Evolutionary conservation across 2,797 vertebrate species (phyloP), one percentile per base, ranked within the genome.

Genomic region (Taenioides sp.): DNA sequence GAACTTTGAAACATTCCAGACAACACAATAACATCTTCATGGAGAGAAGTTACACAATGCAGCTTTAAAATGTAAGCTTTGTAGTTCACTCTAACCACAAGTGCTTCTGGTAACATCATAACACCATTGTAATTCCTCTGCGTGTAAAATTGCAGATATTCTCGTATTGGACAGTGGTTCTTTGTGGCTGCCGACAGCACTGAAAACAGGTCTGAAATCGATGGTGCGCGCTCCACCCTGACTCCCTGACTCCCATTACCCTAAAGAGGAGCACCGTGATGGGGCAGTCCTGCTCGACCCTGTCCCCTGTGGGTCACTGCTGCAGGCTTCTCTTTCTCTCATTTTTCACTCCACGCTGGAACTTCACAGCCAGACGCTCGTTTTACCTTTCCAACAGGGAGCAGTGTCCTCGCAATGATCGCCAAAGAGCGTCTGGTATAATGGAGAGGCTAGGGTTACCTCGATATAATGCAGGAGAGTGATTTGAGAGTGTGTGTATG

Each of bases 211-310:
- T 22, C 34, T 63, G 68, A 64, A 84, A 90, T 91, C 82, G 50
- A 88, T 91, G 80, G 69, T 54, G 71, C 71, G 52, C 73, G 52
- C 76, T 71, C 52, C 73, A 84, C 69, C 61, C 76, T 7, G 43
- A 47, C 43, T 47, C 43, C 16, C 43, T 5, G 75, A 77, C 77
- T 89, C 79, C 74, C 71, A 83, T 91, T 89, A 86, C 81, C 72
- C 79, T 79, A 87, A 37, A 86, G 84, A 84, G 69, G 79, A 87
- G 77, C 83, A 67, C 76, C 74, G 89, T 86, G 86, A 78, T 80
- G 72, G 73, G 78, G 77, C 82, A 88, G 81, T 77, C 86, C 82
- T 76, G 76, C 70, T 22, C 75, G 74, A 37, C 75, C 69, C 74
- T 66, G 40, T 67, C 73, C 71, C 78, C 67, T 1, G 71, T 76